Conservation (phyloP, 1,140 invertebrate species). For the Drosophila persimilis region DNA sequence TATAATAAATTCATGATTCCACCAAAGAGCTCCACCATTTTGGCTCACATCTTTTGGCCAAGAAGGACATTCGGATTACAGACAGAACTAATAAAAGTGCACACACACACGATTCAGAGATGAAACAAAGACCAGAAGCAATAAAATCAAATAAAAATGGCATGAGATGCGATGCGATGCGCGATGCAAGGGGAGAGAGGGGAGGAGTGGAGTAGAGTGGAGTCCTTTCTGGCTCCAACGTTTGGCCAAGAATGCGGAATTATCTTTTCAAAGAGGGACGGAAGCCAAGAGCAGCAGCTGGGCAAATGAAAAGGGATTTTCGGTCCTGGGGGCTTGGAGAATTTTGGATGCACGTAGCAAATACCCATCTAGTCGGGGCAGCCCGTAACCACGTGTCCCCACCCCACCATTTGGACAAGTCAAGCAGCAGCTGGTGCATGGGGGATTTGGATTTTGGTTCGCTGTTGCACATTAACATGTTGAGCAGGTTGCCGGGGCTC, state of each 20-base stretch:
- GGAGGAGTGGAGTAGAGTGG: too few relatives aligned
- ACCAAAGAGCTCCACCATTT: neutral
- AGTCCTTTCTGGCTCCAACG: neutral
- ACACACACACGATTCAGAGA: constrained; percentile 13
- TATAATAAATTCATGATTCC: neutral
- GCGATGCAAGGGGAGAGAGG: constrained; percentile 10
- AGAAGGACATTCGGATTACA: constrained; percentile 22
- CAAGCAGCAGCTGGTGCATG: constrained; percentile 33
- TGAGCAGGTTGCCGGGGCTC: constrained; percentile 64
- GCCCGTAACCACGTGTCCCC: neutral
- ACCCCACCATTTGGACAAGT: constrained; percentile 20
- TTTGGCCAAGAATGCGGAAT: constrained; percentile 66
- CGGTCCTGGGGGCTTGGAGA: constrained; percentile 7
- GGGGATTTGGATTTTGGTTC: constrained; percentile 53
- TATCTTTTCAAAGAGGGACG: constrained; percentile 49
- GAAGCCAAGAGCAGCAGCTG: constrained; percentile 12
- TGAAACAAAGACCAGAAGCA: constrained; percentile 35
- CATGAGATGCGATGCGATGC: constrained; percentile 33
- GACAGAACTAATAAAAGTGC: constrained; percentile 54
- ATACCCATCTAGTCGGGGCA: constrained; percentile 13
- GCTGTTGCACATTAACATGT: constrained; percentile 71
- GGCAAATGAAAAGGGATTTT: constrained; percentile 21
- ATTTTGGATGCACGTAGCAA: constrained; percentile 53
- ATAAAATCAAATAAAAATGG: constrained; percentile 72
- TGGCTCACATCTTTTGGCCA: constrained; percentile 1